These are phyloP conservation scores for Falco novaeseelandiae DNA, from an alignment of 2,797 vertebrate species.

Conservation along the genomic window DNA sequence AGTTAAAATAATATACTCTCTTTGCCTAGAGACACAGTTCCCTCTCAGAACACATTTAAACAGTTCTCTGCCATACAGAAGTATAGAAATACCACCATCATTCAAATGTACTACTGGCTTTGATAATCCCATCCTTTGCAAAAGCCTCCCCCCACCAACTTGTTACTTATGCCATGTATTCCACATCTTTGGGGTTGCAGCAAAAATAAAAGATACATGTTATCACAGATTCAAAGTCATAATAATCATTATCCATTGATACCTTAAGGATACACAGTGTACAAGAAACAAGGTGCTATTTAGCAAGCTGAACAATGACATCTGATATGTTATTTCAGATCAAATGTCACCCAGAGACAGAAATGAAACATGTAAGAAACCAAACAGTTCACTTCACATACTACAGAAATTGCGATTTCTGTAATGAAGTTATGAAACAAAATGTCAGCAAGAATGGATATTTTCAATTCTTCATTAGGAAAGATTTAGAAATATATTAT, in stretches of 20 bases:
- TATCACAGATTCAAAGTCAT: not conserved
- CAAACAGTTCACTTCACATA: not conserved
- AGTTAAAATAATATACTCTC: not conserved
- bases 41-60: not conserved
- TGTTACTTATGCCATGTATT: constrained; percentile 7
- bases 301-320: not conserved
- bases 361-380: not conserved
- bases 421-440: not conserved
- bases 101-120: not conserved
- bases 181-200: constrained; percentile 21
- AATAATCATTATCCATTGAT: not conserved
- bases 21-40: not conserved
- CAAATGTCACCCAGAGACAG: not conserved
- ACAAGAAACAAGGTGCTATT: not conserved
- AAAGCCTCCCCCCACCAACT: not conserved
- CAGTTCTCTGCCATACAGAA: not conserved
- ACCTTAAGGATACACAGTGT: not conserved
- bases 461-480: not conserved
- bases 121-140: not conserved
- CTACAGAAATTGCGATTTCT: not conserved
- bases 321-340: not conserved
- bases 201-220: constrained; percentile 4
- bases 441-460: not conserved
- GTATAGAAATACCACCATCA: not conserved
- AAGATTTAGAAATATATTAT: not conserved